These are phyloP conservation scores for Dipodomys spectabilis DNA, from an alignment of 2,113 vertebrate genomes.

Conservation along the genomic window DNA sequence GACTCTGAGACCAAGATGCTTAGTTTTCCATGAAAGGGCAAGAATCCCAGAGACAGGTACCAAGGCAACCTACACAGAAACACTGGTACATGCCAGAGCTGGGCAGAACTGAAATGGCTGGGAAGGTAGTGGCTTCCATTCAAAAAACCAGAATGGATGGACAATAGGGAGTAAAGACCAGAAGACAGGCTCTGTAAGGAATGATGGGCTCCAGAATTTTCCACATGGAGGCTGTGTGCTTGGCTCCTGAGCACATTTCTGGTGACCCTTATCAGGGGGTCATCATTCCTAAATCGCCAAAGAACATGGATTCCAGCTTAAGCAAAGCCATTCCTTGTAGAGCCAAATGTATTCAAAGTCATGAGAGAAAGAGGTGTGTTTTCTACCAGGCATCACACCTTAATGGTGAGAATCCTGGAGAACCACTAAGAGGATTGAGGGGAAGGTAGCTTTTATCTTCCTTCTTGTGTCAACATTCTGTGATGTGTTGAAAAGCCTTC, in stretches of 20 bases:
- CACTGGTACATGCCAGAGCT: not conserved
- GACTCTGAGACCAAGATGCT: not conserved
- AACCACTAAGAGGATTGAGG: not conserved
- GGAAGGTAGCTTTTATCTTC: not conserved
- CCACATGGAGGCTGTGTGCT: not conserved
- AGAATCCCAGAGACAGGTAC: not conserved
- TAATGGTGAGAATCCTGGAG: not conserved
- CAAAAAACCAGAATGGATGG: not conserved
- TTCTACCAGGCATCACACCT: not conserved
- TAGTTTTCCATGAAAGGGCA: not conserved
- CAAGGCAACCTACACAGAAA: not conserved
- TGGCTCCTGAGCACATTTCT: not conserved
- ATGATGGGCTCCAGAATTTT: not conserved
- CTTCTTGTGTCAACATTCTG: not conserved
- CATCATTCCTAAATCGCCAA: not conserved
- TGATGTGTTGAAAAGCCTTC: not conserved
- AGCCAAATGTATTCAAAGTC: not conserved
- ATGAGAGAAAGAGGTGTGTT: constrained; percentile 3
- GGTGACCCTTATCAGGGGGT: not conserved
- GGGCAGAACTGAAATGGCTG: not conserved
- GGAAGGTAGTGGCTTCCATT: not conserved
- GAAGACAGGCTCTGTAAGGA: not conserved
- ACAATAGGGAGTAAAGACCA: not conserved
- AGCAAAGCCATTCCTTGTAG: not conserved
- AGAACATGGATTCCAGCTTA: not conserved